Percentiles rank a stretch among this genome's conserved stretches.
Evolutionary conservation across 2,888 invertebrate genomes (phyloP).

Genomic region (Azorinus chamasolen): DNA sequence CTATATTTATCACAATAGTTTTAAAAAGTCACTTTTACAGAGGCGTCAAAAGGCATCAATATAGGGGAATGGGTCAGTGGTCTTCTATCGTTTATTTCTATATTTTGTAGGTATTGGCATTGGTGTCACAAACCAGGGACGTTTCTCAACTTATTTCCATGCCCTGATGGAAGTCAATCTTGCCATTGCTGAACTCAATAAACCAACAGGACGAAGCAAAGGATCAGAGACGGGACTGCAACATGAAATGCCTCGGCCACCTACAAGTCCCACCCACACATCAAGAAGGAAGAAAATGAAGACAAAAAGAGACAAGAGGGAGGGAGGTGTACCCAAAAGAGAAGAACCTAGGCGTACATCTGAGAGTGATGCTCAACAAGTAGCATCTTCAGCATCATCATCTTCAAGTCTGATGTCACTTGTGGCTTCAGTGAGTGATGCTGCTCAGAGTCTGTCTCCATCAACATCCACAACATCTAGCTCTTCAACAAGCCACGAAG

Average conservation of each 20-base stretch:
- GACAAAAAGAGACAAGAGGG: conserved; percentile 74
- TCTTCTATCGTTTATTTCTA: too few relatives aligned
- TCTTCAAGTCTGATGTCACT: conserved; percentile 54
- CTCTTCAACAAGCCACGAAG: conserved; percentile 37
- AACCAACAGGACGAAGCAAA: conserved; percentile 55
- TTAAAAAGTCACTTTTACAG: too few relatives aligned
- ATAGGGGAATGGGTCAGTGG: too few relatives aligned
- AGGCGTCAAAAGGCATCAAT: too few relatives aligned
- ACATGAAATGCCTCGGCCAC: conserved; percentile 52
- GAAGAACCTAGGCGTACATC: conserved; percentile 63
- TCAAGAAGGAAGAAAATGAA: conserved; percentile 84
- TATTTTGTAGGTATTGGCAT: conserved; percentile 74
- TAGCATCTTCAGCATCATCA: conserved; percentile 51
- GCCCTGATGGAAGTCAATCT: conserved; percentile 83
- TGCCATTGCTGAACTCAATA: conserved; percentile 80
- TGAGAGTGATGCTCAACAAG: conserved; percentile 66
- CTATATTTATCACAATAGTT: too few relatives aligned
- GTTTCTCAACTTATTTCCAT: conserved; percentile 85
- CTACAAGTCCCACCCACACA: conserved; percentile 76
- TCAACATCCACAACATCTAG: conserved; percentile 46
- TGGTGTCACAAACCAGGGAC: conserved; percentile 79
- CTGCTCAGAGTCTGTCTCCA: conserved; percentile 37
- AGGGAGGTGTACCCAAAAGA: conserved; percentile 51
- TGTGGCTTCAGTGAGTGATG: conserved; percentile 48
- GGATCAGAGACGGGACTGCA: conserved; percentile 34